Conservation (phyloP, 2,888 invertebrate genomes). For the Rhopalosiphum nymphaeae region DNA sequence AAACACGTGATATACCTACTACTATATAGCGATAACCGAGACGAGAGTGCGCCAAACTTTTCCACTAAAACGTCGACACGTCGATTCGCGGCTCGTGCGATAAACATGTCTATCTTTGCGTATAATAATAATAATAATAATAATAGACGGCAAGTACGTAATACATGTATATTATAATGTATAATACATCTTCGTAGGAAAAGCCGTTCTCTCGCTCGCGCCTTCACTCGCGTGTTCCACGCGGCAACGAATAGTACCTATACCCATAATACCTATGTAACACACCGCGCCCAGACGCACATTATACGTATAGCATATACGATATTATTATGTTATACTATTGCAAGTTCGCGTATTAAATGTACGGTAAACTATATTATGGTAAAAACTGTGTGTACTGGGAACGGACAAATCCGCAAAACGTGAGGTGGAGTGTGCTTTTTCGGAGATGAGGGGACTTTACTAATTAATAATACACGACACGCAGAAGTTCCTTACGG, state of each 20-base stretch:
- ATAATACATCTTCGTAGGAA: neutral
- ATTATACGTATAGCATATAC: neutral
- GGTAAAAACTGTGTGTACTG: neutral
- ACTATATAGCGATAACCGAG: neutral
- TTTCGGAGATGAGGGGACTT: neutral
- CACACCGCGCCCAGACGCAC: neutral
- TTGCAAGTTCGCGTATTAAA: neutral
- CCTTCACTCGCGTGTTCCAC: neutral
- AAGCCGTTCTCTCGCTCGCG: neutral
- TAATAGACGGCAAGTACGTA: neutral
- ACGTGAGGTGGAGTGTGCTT: neutral
- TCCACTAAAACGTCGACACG: constrained; percentile 46
- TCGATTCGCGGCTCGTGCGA: constrained; percentile 2
- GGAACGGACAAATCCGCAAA: neutral
- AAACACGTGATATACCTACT: neutral
- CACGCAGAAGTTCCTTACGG: constrained; percentile 41
- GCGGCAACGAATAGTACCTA: neutral
- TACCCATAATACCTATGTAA: neutral
- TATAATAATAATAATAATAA: neutral
- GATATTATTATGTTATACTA: neutral
- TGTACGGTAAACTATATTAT: neutral
- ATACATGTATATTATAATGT: neutral
- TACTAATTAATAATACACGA: constrained; percentile 57
- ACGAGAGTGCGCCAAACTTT: constrained; percentile 24
- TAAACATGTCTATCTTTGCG: neutral